These are phyloP conservation scores for Machaerirhynchus nigripectus DNA, from an alignment of 2,113 vertebrate genomes.

Conservation along the genomic window DNA sequence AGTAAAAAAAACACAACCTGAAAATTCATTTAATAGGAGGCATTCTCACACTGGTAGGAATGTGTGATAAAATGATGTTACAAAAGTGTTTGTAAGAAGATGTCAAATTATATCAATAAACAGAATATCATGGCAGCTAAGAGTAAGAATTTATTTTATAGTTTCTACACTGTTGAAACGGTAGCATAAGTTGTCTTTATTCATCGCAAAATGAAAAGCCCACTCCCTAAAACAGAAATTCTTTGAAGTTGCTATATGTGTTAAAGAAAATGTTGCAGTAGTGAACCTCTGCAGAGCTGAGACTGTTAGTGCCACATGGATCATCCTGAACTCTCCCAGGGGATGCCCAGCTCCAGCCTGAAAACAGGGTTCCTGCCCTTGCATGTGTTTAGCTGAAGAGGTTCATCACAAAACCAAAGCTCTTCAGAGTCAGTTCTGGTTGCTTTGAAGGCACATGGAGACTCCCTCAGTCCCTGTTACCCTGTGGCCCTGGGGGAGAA, in stretches of 20 bases:
- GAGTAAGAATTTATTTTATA: background rate
- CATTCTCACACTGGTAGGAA: background rate
- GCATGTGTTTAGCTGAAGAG: background rate
- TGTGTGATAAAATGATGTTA: background rate
- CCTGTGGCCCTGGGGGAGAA: background rate
- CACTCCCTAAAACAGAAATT: background rate
- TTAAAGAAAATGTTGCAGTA: background rate
- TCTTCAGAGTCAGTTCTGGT: background rate
- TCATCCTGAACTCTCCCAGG: background rate
- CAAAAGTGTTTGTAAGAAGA: background rate
- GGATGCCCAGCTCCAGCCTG: background rate
- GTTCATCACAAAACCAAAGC: background rate
- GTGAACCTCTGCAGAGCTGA: background rate
- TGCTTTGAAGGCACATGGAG: background rate
- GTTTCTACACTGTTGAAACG: background rate
- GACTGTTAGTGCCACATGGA: background rate
- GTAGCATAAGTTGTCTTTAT: background rate
- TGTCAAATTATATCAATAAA: background rate
- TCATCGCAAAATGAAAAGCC: background rate
- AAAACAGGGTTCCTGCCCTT: background rate
- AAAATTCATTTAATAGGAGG: background rate
- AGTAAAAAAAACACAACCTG: background rate
- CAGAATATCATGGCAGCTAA: background rate
- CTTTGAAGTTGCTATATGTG: background rate
- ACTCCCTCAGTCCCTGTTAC: background rate